Evolutionary conservation across 2,888 invertebrate genomes (phyloP), one percentile per base, ranked within the genome.

Genomic region (Papilio elwesi): DNA sequence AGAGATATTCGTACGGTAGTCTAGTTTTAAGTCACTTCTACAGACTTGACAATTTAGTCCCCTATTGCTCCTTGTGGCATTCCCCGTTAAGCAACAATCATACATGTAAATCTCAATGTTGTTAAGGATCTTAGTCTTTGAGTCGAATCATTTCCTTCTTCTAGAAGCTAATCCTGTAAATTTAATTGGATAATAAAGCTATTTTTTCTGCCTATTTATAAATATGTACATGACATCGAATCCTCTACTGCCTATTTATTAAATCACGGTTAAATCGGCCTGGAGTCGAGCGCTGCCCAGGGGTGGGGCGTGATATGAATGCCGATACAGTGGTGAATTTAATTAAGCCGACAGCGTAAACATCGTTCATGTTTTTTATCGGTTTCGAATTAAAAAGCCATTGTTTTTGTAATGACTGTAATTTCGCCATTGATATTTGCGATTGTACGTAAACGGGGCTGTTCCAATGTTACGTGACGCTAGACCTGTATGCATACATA

Each of bases 241-340:
- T 49, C 48, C 48, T 38, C 48, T 36, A 16, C 15, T 48, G 15
- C 15, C 70, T 55, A 72, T 72, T 72, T 72, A 71, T 67, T 62
- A 63, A 68, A 72, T 70, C 70, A 6, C 63, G 68, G 64, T 68
- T 16, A 49, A 72, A 55, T 48, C 63, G 43, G 1, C 4, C 51
- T 6, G 15, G 38, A 63, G 63, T 55, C 48, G 26, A 26, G 59
- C 52, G 16, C 47, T 7, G 13, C 38, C 65, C 49, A 68, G 65
- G 65, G n/a, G 70, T 68, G 70, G 55, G 70, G 16, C 83, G 83
- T 81, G 82, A 81, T 80, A 76, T 75, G 84, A 83, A 81, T 84
- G 82, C 83, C 81, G 84, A 83, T 81, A 82, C 74, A 82, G 78
- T 78, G 78, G 82, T 83, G 82, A 82, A 84, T 86, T 85, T 82